Evolutionary conservation across 2,888 invertebrate genomes (phyloP).

Genomic region (Diadegma fenestrale): DNA sequence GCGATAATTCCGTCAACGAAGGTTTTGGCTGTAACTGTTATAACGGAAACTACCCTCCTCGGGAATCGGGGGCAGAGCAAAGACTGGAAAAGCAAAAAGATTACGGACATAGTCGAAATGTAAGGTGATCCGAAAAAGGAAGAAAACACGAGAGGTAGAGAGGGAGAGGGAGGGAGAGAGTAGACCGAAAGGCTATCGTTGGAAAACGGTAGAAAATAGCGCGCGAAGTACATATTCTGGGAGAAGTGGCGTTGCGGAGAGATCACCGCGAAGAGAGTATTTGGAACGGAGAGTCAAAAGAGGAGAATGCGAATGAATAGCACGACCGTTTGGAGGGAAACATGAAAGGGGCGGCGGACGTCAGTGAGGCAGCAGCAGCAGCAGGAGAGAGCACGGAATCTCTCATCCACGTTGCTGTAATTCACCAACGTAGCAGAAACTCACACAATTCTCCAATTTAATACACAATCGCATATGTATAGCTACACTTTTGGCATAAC

Average conservation of each 20-base stretch:
- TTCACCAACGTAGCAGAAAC: conserved; percentile 30
- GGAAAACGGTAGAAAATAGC: conserved; percentile 29
- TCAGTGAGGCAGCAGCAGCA: conserved; percentile 25
- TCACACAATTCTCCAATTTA: conserved; percentile 7
- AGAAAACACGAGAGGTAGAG: neutral
- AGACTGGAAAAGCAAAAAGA: neutral
- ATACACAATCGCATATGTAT: neutral
- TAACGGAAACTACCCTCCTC: conserved; percentile 11
- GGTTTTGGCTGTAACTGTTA: conserved; percentile 16
- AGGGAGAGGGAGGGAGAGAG: conserved; percentile 49
- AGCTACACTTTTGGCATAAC: neutral
- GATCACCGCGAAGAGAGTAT: conserved; percentile 1
- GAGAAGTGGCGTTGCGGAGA: conserved; percentile 5
- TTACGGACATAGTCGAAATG: conserved; percentile 2
- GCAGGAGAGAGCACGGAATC: conserved; percentile 15
- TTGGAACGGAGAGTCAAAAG: conserved; percentile 52
- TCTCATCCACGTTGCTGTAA: conserved; percentile 32
- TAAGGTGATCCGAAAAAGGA: neutral
- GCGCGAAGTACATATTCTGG: conserved; percentile 51
- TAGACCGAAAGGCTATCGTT: conserved; percentile 45
- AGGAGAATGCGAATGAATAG: conserved; percentile 77
- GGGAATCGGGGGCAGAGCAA: conserved; percentile 13
- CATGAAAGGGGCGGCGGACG: conserved; percentile 78
- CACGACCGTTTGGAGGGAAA: conserved; percentile 71
- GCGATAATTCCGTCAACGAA: conserved; percentile 23